These are phyloP conservation scores for Aix galericulata DNA, from an alignment of 2,113 vertebrate genomes.

Conservation along the genomic window DNA sequence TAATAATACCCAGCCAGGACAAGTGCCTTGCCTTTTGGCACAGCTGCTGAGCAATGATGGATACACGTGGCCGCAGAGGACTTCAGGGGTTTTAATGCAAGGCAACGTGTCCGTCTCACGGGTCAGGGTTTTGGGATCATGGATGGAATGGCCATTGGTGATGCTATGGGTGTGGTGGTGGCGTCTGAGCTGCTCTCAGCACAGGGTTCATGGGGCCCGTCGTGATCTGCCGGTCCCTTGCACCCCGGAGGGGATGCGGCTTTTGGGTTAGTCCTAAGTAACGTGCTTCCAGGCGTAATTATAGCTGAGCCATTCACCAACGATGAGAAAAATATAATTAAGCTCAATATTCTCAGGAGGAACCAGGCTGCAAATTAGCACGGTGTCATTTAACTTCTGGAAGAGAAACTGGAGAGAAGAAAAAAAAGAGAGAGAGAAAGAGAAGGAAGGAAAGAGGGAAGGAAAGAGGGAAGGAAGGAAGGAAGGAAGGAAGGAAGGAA, in stretches of 20 bases:
- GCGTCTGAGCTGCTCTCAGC: neutral
- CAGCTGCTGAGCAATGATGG: accelerated
- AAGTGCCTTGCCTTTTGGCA: neutral
- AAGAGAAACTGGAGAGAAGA: neutral
- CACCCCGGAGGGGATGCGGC: neutral
- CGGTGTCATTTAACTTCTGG: neutral
- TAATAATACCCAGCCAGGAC: neutral
- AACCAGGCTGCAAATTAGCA: neutral
- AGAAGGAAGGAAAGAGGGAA: no score
- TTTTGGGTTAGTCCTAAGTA: constrained; percentile 55
- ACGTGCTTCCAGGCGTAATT: constrained; percentile 30
- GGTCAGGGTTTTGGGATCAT: neutral
- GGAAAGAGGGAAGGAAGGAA: no score
- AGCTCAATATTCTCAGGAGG: constrained; percentile 33
- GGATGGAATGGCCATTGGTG: neutral
- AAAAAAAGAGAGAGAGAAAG: neutral
- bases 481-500: no score
- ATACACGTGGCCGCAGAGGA: neutral
- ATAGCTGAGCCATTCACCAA: neutral
- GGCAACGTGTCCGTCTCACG: neutral
- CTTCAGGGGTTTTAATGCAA: no score
- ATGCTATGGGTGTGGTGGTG: accelerated
- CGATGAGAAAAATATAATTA: constrained; percentile 57
- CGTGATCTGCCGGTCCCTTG: neutral
- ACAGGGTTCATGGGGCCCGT: accelerated